Base-by-base conservation (phyloP, 2,797 vertebrate genomes). In the Hydrolagus colliei region DNA sequence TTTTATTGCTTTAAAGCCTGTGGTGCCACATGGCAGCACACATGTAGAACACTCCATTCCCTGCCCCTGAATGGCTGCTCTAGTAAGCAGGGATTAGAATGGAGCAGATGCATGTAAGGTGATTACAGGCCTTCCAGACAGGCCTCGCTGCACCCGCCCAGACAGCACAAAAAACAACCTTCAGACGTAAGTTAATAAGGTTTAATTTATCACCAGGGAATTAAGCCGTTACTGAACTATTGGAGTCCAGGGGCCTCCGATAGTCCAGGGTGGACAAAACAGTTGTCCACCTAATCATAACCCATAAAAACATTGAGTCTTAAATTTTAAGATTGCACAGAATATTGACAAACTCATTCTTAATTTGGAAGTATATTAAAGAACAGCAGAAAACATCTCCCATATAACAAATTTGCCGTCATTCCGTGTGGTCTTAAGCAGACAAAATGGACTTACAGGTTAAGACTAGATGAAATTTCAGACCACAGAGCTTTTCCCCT, bases 1-100 rank as follows among this genome's bases (percentile, higher is more conserved):
- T 63, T 79, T 79, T 62, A 79, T 79, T 79, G 27, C n/a, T 63
- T n/a, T 63, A 65, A 79, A 79, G 77, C 61, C 75, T 59, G 20
- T n/a, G 41, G 52, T 65, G n/a, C 77, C 77, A 79, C n/a, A 63
- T 63, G 77, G 52, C 77, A 79, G 22, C 59, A 65, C 61, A 63
- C 61, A 63, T 79, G 61, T 59, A 65, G 7, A 79, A 79, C 13
- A 79, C 77, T 79, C 63, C 77, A 63, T 22, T 27, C 77, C 61
- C 27, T 41, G 8, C 61, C 22, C 4, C 20, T 63, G 61, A 62
- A 63, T 27, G 77, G 14, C 7, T 13, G 77, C 61, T 63, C 11
- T 41, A 63, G 5, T 62, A 22, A 27, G 61, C 1, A 16, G 75
- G 75, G 22, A 63, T 79, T 79, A 79, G 77, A 7, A 12, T 13